Base-by-base conservation (phyloP, 2,797 vertebrate species). In the Crenuchus spilurus region DNA sequence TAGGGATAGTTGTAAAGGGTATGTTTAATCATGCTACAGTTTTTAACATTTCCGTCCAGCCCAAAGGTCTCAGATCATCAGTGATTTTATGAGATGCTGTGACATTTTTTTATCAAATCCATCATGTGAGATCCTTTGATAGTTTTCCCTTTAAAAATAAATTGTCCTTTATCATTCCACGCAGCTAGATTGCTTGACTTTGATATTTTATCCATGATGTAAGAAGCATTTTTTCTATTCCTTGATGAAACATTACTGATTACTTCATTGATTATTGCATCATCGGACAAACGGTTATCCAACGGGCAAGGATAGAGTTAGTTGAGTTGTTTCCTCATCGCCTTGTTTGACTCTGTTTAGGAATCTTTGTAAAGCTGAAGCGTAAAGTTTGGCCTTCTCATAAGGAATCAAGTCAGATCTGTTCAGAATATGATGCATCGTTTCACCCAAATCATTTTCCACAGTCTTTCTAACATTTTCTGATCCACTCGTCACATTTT, bases 141-240 rank as follows among this genome's bases (percentile, higher is more conserved):
- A 0, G 3, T 8, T 1, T 48, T 58, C 0, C 41, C 44, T 6
- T 39, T 58, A 18, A 66, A 66, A 54, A 44, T 41, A 33, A 75
- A 62, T 30, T 75, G 64, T 0, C 72, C 44, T 1, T 20, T 14
- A 16, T 11, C 2, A 4, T 39, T 46, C 60, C 60, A 72, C 4
- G 3, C 20, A 30, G 48, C 31, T 26, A 66, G 0, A 13, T 20
- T 26, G 28, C 28, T 41, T 3, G 41, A 26, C 33, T 42, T 42
- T 10, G 26, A 51, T 1, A 75, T 51, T 61, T 33, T 26, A 3
- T 69, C 58, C 31, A 76, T 30, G 31, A 76, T 57, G 30, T 76
- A 76, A 1, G 6, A 22, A 9, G 37, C 42, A 22, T 70, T 76
- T 76, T 44, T 13, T 35, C 8, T 49, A 4, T 14, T 49, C 41